Evolutionary conservation across 2,113 vertebrate species (phyloP).

Genomic region (Paratilapia polleni): DNA sequence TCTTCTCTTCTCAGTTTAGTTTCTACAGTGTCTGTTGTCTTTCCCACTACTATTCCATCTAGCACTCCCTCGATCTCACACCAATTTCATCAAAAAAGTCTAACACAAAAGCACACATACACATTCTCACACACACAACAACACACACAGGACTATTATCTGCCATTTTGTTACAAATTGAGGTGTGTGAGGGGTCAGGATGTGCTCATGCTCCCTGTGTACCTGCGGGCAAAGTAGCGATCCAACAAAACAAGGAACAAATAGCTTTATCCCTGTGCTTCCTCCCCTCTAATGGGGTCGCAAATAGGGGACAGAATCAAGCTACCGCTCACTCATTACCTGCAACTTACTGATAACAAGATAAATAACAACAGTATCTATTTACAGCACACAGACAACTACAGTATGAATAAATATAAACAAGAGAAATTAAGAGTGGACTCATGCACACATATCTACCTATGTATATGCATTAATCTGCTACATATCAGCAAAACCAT

Average conservation of each 20-base stretch:
- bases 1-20: not conserved
- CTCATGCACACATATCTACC: not conserved
- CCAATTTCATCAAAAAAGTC: conserved; percentile 36
- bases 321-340: conserved; percentile 18
- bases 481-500: not conserved
- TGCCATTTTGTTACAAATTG: conserved; percentile 65
- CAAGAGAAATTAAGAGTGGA: not conserved
- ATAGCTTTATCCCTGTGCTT: conserved; percentile 45
- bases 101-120: conserved; percentile 6
- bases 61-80: conserved; percentile 15
- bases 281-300: conserved; percentile 53
- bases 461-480: not conserved
- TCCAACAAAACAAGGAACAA: conserved; percentile 54
- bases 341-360: conserved; percentile 2
- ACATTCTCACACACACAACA: not conserved
- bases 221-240: conserved; percentile 33
- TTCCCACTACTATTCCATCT: not conserved
- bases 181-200: conserved; percentile 56
- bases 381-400: not conserved
- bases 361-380: not conserved
- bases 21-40: not conserved
- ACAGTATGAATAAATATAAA: not conserved
- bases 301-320: conserved; percentile 22
- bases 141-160: conserved; percentile 24
- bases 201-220: conserved; percentile 34